Percentiles rank a stretch among this genome's conserved stretches.
phyloP scores from a whole-genome alignment of 2,888 invertebrate genomes.

The Thera britannica region DNA sequence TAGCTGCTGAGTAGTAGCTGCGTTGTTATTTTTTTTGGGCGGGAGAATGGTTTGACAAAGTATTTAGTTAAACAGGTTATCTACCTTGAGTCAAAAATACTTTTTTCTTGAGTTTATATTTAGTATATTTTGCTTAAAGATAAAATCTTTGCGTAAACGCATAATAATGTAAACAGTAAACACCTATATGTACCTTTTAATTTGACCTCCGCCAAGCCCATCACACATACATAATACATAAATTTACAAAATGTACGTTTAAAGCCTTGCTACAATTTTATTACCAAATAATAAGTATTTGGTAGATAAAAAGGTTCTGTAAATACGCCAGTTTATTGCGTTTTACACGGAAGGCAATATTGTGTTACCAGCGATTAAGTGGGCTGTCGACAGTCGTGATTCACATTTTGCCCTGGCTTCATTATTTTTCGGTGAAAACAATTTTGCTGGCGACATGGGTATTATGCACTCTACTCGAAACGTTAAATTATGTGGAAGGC shows the following conservation, averaged over 20 bases:
- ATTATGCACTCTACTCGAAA: conserved; percentile 13
- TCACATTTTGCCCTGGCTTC: conserved; percentile 60
- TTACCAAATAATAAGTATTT: conserved; percentile 39
- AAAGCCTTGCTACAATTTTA: conserved; percentile 50
- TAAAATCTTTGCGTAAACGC: conserved; percentile 15
- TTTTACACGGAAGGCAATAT: conserved; percentile 59
- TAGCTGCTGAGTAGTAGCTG: too few relatives aligned
- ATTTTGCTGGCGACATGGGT: conserved; percentile 28
- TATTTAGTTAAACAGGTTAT: neutral
- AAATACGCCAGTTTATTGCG: conserved; percentile 50
- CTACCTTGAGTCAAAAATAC: too few relatives aligned
- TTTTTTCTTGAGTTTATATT: neutral
- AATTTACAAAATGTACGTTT: conserved; percentile 34
- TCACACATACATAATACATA: conserved; percentile 31
- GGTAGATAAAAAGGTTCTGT: conserved; percentile 45
- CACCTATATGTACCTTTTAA: conserved; percentile 19
- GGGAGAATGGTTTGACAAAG: too few relatives aligned
- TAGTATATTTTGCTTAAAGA: neutral
- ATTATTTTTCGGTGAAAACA: conserved; percentile 45
- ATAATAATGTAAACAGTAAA: conserved; percentile 15
- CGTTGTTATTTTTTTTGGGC: too few relatives aligned
- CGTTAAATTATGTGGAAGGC: conserved; percentile 24
- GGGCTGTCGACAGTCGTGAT: conserved; percentile 62
- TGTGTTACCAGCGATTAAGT: conserved; percentile 66
- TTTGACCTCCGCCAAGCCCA: conserved; percentile 30